phyloP scores from a whole-genome alignment of 2,888 invertebrate species.

The Mongoloraphidia duomilia region DNA sequence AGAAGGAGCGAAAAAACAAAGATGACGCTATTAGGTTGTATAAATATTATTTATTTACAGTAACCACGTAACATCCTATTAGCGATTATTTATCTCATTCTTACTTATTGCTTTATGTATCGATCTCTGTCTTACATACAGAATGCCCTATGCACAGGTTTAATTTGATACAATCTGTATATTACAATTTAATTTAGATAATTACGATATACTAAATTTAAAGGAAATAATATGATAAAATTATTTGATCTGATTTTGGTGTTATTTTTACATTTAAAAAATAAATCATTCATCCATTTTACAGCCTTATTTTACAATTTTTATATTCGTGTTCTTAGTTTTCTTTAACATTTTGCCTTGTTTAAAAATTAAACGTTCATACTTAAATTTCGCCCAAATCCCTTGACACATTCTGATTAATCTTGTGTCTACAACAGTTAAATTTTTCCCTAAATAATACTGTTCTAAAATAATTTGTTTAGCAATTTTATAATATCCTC shows the following conservation, averaged over 20 bases:
- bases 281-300: not conserved
- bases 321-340: not conserved
- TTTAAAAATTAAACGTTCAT: conserved; percentile 28
- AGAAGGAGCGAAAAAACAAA: no score
- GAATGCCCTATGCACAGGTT: no score
- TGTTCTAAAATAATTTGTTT: conserved; percentile 43
- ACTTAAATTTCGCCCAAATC: conserved; percentile 70
- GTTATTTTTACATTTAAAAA: not conserved
- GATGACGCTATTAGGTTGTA: no score
- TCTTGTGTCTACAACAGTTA: conserved; percentile 38
- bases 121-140: no score
- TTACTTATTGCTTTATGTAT: no score
- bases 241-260: no score
- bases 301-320: not conserved
- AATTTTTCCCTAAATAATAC: conserved; percentile 30
- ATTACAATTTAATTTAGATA: not conserved
- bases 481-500: conserved; percentile 48
- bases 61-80: no score
- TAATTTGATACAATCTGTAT: no score
- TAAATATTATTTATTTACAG: no score
- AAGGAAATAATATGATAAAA: not conserved
- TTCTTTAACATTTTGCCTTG: conserved; percentile 12
- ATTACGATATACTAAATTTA: not conserved
- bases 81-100: no score
- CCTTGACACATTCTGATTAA: conserved; percentile 72